Evolutionary conservation across 1,140 invertebrate species (phyloP).

Genomic region (Micrasema longulum): DNA sequence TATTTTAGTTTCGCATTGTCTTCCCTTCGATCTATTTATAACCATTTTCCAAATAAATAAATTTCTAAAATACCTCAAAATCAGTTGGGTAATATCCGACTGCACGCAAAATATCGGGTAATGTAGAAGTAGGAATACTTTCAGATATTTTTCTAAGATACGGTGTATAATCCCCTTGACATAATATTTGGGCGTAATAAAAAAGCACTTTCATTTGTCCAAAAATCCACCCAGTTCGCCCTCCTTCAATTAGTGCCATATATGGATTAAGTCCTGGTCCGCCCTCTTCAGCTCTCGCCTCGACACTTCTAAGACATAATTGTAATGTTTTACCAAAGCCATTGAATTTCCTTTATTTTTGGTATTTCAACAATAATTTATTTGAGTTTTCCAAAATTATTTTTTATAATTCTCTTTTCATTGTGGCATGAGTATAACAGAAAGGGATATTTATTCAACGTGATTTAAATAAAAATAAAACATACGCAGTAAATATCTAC

Average conservation of each 20-base stretch:
- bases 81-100: conserved; percentile 38
- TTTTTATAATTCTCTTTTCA: too few species aligned
- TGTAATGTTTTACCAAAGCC: too few species aligned
- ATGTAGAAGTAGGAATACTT: conserved; percentile 21
- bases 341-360: too few species aligned
- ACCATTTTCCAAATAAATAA: background rate
- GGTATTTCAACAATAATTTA: too few species aligned
- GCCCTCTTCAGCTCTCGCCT: background rate
- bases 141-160: conserved; percentile 31
- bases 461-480: too few species aligned
- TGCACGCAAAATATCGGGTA: conserved; percentile 37
- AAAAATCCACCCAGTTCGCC: conserved; percentile 20
- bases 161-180: conserved; percentile 34
- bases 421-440: too few species aligned
- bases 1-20: too few species aligned
- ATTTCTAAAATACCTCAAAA: conserved; percentile 14
- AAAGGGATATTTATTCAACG: too few species aligned
- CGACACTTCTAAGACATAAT: conserved; percentile 13
- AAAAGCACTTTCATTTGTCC: conserved; percentile 31
- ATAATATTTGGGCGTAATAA: conserved; percentile 41
- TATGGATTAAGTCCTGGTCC: conserved; percentile 29
- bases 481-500: too few species aligned
- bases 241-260: conserved; percentile 29
- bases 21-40: too few species aligned
- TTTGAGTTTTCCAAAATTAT: too few species aligned